Conservation (phyloP, 2,888 invertebrate genomes). For the Bugulina stolonifera region DNA sequence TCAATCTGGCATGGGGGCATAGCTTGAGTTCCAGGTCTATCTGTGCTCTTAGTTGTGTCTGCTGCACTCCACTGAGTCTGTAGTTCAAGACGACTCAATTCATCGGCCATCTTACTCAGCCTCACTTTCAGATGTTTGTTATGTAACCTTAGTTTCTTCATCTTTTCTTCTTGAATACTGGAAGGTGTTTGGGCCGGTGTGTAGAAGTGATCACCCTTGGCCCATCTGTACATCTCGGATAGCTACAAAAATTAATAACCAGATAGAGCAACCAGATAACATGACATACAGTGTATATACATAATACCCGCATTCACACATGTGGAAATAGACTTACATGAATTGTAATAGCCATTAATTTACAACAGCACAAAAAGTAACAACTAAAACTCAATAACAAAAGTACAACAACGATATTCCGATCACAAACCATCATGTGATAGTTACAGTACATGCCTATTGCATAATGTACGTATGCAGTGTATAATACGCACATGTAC, state of each 20-base stretch:
- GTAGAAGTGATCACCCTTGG: neutral
- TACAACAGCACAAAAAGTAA: too few species aligned
- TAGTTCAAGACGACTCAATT: neutral
- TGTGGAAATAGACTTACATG: too few species aligned
- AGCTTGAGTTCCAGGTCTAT: neutral
- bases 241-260: neutral
- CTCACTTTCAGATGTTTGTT: neutral
- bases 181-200: neutral
- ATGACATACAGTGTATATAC: too few species aligned
- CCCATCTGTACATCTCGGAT: neutral
- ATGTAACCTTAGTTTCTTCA: constrained; percentile 17
- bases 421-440: too few species aligned
- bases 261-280: too few species aligned
- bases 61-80: neutral
- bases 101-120: neutral
- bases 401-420: too few species aligned
- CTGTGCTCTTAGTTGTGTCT: neutral
- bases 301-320: too few species aligned
- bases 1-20: neutral
- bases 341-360: too few species aligned
- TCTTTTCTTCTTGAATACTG: neutral
- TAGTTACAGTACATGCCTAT: too few species aligned
- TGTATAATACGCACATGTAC: too few species aligned
- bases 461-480: too few species aligned
- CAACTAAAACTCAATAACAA: too few species aligned